phyloP scores from a whole-genome alignment of 2,888 invertebrate genomes.

The Agrypnus murinus region DNA sequence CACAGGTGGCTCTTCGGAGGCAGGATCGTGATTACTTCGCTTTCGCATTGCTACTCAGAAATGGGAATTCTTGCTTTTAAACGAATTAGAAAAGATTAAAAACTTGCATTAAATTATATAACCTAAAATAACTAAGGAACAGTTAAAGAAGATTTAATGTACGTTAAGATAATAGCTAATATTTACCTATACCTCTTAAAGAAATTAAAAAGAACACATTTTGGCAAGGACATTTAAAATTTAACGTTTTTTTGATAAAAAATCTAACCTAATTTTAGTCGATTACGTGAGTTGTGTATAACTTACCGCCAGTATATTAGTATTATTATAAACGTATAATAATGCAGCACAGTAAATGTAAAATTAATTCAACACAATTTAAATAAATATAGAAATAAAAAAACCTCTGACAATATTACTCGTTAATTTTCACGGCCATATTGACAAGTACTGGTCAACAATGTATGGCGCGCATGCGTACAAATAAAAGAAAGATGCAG shows the following conservation, averaged over 20 bases:
- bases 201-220: too few species aligned
- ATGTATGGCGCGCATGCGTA: constrained; percentile 9
- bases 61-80: too few species aligned
- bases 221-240: constrained; percentile 15
- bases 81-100: too few species aligned
- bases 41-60: too few species aligned
- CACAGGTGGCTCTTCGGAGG: constrained; percentile 57
- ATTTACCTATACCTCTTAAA: too few species aligned
- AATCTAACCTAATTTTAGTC: constrained; percentile 39
- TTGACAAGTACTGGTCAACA: constrained; percentile 22
- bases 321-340: background rate
- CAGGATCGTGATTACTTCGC: constrained; percentile 22
- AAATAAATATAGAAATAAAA: too few species aligned
- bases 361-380: too few species aligned
- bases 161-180: too few species aligned
- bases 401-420: background rate
- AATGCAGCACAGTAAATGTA: background rate
- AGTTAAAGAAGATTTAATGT: too few species aligned
- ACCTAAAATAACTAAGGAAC: background rate
- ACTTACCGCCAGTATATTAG: background rate
- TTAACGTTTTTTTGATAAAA: constrained; percentile 26
- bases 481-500: too few species aligned
- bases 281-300: constrained; percentile 8
- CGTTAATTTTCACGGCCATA: constrained; percentile 29
- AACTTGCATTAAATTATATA: constrained; percentile 7